Conservation (phyloP, 1,140 invertebrate species). For the Sipha flava region DNA sequence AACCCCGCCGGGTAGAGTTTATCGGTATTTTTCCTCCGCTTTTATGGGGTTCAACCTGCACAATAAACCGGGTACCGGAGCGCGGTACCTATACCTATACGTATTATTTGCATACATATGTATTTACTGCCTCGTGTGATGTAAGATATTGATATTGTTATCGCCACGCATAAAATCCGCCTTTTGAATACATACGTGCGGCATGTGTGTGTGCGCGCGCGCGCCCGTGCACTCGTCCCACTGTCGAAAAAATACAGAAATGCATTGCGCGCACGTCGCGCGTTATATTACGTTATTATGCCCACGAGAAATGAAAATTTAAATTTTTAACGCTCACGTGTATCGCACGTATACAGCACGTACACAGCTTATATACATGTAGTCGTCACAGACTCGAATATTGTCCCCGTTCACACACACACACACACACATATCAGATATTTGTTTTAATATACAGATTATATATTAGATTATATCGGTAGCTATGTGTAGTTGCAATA, state of each 20-base stretch:
- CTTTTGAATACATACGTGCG: slow-evolving; percentile 12
- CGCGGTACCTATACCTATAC: not conserved
- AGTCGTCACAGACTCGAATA: too few species aligned
- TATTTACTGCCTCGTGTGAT: not conserved
- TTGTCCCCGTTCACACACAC: too few species aligned
- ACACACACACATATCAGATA: too few species aligned
- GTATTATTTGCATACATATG: too few species aligned
- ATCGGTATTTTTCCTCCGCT: not conserved
- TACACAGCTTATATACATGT: not conserved
- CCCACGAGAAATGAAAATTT: slow-evolving; percentile 6
- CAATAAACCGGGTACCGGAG: slow-evolving; percentile 11
- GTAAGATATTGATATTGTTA: slow-evolving; percentile 27
- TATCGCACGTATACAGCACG: not conserved
- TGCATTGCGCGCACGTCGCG: not conserved
- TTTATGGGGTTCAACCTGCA: slow-evolving; percentile 5
- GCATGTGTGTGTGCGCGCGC: too few species aligned
- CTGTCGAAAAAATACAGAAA: not conserved
- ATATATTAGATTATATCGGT: too few species aligned
- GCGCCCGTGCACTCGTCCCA: too few species aligned
- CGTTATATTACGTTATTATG: not conserved
- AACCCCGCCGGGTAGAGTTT: not conserved
- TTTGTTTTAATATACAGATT: too few species aligned
- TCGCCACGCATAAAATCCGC: not conserved
- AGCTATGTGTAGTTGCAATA: too few species aligned
- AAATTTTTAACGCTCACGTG: not conserved